phyloP scores from a whole-genome alignment of 2,888 invertebrate genomes.

The Harmothoe impar region DNA sequence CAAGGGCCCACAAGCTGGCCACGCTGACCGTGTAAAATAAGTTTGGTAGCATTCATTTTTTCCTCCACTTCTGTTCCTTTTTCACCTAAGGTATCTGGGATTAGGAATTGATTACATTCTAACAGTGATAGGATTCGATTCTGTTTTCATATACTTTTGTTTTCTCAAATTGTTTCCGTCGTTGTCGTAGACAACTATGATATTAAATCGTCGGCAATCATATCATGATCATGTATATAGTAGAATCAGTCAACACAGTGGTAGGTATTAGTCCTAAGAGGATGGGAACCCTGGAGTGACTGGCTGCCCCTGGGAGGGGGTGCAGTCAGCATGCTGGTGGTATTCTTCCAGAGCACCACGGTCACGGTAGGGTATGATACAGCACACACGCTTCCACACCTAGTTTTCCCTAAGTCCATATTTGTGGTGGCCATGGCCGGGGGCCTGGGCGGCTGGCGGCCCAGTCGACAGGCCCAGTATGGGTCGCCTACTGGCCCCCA shows the following conservation, averaged over 20 bases:
- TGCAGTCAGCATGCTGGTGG: not conserved
- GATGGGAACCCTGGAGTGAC: no score
- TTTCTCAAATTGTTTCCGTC: not conserved
- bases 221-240: not conserved
- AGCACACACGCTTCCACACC: slow-evolving; percentile 16
- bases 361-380: slow-evolving; percentile 22
- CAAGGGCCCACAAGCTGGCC: slow-evolving; percentile 46
- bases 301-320: no score
- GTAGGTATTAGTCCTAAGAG: no score
- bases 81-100: not conserved
- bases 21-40: slow-evolving; percentile 42
- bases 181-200: not conserved
- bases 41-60: slow-evolving; percentile 54
- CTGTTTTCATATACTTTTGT: not conserved
- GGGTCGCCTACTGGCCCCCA: not conserved
- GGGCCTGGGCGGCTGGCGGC: not conserved
- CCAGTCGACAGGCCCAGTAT: not conserved
- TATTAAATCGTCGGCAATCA: slow-evolving; percentile 17
- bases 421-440: not conserved
- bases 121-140: slow-evolving; percentile 16
- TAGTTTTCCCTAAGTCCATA: slow-evolving; percentile 41
- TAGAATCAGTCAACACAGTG: no score
- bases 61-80: not conserved
- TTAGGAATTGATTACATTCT: slow-evolving; percentile 7
- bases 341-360: not conserved